Evolutionary conservation across 2,888 invertebrate genomes (phyloP).

Genomic region (Gortyna flavago): DNA sequence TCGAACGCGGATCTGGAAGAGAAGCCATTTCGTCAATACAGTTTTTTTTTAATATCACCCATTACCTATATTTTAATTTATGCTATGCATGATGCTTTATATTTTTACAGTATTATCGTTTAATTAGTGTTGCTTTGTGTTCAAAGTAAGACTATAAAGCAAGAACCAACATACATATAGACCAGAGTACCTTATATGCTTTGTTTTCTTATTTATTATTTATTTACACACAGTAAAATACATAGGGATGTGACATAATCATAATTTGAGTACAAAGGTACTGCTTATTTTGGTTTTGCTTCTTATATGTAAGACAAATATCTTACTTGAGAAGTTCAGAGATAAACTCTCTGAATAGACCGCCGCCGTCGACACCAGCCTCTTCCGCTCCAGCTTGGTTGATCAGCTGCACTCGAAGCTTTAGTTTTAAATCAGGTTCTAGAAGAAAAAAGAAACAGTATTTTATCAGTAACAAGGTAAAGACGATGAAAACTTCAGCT

Average conservation of each 20-base stretch:
- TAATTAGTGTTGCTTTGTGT: neutral
- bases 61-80: neutral
- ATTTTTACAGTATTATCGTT: neutral
- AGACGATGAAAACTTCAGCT: neutral
- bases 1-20: constrained; percentile 95
- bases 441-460: constrained; percentile 27
- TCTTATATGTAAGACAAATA: neutral
- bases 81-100: neutral
- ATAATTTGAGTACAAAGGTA: too few species aligned
- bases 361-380: constrained; percentile 99
- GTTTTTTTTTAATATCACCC: neutral
- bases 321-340: constrained; percentile 95
- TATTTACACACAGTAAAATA: too few species aligned
- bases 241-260: too few species aligned
- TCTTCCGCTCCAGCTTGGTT: constrained; percentile 98
- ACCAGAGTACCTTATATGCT: too few species aligned
- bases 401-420: constrained; percentile 96
- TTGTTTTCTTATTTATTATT: too few species aligned
- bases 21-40: neutral
- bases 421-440: constrained; percentile 96
- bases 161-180: neutral
- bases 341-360: constrained; percentile 98
- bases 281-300: too few species aligned
- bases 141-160: neutral
- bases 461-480: neutral